Conservation (phyloP, 1,140 invertebrate species). For the Philotrypesis tridentata region DNA sequence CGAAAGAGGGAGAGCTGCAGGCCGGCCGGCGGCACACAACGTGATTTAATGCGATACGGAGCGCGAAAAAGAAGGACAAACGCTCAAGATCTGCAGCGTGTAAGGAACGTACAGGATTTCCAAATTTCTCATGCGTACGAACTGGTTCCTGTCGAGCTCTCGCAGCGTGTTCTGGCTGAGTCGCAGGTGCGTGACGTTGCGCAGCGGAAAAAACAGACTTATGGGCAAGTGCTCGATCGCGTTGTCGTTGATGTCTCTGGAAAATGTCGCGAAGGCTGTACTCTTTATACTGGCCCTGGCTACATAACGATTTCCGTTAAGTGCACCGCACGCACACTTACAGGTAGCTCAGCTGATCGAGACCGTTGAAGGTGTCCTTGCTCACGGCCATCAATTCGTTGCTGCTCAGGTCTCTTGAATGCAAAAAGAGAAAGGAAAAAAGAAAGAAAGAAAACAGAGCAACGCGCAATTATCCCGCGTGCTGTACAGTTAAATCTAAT, state of each 20-base stretch:
- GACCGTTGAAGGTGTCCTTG: conserved; percentile 81
- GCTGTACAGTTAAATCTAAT: too few species aligned
- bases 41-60: too few species aligned
- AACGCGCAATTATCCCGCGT: too few species aligned
- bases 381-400: conserved; percentile 83
- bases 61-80: too few species aligned
- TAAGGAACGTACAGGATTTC: conserved; percentile 75
- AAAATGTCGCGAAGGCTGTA: conserved; percentile 4
- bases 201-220: conserved; percentile 82
- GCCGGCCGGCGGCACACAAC: too few species aligned
- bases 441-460: too few species aligned
- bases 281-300: background rate
- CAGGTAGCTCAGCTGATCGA: conserved; percentile 81
- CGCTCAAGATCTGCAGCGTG: background rate
- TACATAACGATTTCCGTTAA: background rate
- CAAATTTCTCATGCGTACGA: conserved; percentile 79
- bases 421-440: too few species aligned
- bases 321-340: conserved; percentile 59
- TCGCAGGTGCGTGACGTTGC: conserved; percentile 81
- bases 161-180: conserved; percentile 84
- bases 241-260: conserved; percentile 85
- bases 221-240: conserved; percentile 84
- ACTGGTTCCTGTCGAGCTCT: conserved; percentile 79
- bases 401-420: conserved; percentile 81
- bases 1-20: too few species aligned